These are phyloP conservation scores for Chironomus riparius DNA, from an alignment of 2,888 invertebrate species.

Conservation along the genomic window DNA sequence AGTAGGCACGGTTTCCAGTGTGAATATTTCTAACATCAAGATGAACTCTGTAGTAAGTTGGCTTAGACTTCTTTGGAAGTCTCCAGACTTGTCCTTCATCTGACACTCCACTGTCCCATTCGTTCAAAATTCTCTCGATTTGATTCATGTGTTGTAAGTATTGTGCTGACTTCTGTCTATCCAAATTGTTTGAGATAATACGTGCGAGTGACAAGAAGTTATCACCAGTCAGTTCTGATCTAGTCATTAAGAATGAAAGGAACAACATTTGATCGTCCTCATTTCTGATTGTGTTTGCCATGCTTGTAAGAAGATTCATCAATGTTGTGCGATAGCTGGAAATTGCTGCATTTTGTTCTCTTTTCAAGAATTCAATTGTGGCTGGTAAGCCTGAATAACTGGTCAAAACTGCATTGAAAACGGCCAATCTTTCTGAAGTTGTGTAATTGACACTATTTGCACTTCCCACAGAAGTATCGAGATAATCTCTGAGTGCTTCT, in stretches of 20 bases:
- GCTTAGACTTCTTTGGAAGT: background rate
- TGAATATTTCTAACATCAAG: slow-evolving; percentile 7
- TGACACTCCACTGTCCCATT: background rate
- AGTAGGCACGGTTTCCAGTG: background rate
- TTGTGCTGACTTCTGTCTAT: background rate
- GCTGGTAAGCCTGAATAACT: background rate
- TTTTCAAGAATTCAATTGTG: background rate
- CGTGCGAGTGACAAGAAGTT: background rate
- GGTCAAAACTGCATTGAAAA: background rate
- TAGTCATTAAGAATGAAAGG: background rate
- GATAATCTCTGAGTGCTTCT: background rate
- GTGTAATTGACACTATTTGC: slow-evolving; percentile 6
- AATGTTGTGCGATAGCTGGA: background rate
- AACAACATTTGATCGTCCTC: background rate
- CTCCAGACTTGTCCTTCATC: background rate
- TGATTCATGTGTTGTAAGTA: background rate
- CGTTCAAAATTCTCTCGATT: background rate
- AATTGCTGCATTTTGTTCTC: background rate
- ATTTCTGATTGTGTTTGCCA: background rate
- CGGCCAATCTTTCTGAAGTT: background rate
- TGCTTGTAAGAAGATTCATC: background rate
- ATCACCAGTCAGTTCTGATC: background rate
- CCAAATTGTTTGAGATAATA: background rate
- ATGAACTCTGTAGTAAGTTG: background rate
- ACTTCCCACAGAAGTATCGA: background rate